phyloP scores from a whole-genome alignment of 2,113 vertebrate genomes.

The Chauna torquata region DNA sequence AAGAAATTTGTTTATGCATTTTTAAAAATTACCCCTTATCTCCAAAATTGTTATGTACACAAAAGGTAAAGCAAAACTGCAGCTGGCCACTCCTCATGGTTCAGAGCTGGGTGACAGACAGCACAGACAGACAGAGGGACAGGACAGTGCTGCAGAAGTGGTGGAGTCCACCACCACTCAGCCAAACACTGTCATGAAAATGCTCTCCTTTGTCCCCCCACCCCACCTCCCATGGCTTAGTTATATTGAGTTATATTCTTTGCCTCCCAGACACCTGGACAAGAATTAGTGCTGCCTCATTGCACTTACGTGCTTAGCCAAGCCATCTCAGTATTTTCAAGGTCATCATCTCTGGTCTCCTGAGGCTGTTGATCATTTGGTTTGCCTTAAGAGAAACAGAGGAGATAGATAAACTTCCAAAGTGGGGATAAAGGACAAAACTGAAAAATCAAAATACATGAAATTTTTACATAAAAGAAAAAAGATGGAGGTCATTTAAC shows the following conservation, averaged over 20 bases:
- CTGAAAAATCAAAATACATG: neutral
- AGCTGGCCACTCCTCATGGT: neutral
- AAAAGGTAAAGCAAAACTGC: neutral
- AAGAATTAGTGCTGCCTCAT: slow-evolving; percentile 39
- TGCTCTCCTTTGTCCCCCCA: neutral
- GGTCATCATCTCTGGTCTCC: slow-evolving; percentile 7
- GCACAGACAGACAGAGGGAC: neutral
- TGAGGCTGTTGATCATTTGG: neutral
- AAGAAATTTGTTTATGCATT: neutral
- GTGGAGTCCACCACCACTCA: neutral
- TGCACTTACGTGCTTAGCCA: slow-evolving; percentile 15
- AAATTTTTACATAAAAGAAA: neutral
- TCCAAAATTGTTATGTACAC: neutral
- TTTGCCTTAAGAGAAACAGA: neutral
- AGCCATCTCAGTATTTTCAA: slow-evolving; percentile 39
- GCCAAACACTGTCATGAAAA: neutral
- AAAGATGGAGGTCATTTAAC: neutral
- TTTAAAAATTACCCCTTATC: neutral
- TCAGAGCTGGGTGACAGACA: neutral
- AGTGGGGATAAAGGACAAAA: neutral
- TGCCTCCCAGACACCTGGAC: slow-evolving; percentile 21
- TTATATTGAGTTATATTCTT: neutral
- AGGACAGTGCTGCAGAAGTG: neutral
- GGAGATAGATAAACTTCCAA: neutral
- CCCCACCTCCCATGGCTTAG: neutral